A percentile compares a stretch with the other conserved stretches of the same genome.
Conservation (phyloP, 2,797 vertebrate genomes). For the Alauda arvensis region DNA sequence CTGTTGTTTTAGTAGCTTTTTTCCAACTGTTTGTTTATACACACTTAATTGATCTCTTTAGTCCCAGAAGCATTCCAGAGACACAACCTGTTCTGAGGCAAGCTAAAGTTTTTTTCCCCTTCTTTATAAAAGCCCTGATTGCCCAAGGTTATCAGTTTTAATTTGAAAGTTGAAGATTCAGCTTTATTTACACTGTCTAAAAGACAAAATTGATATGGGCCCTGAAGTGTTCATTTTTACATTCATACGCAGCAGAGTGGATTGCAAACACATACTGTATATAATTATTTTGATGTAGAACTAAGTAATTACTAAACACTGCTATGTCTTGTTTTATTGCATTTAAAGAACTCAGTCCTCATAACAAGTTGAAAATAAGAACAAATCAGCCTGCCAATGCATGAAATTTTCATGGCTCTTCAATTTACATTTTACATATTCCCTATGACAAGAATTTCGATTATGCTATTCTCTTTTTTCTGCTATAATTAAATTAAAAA, state of each 20-base stretch:
- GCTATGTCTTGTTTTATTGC: conserved; percentile 77
- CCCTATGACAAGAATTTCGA: conserved; percentile 81
- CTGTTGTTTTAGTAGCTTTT: conserved; percentile 91
- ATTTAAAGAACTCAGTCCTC: conserved; percentile 73
- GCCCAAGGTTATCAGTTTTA: conserved; percentile 87
- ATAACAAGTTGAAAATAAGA: conserved; percentile 80
- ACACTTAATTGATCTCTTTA: conserved; percentile 95
- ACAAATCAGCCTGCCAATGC: conserved; percentile 79
- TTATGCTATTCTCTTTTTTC: conserved; percentile 80
- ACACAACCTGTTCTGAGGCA: conserved; percentile 83
- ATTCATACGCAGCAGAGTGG: conserved; percentile 69
- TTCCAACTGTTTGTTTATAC: conserved; percentile 93
- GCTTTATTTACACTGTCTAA: conserved; percentile 82
- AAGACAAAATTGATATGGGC: conserved; percentile 79
- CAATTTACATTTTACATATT: conserved; percentile 82
- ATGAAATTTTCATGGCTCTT: conserved; percentile 82
- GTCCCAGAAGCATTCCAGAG: conserved; percentile 89
- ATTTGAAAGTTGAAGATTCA: conserved; percentile 86
- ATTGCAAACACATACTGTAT: conserved; percentile 74
- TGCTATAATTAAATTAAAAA: conserved; percentile 82
- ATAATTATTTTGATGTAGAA: conserved; percentile 81
- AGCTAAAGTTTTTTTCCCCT: conserved; percentile 74
- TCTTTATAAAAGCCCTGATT: conserved; percentile 80
- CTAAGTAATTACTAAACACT: conserved; percentile 79
- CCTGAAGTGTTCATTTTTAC: conserved; percentile 78